These are phyloP conservation scores for Chaetura pelagica DNA, from an alignment of 2,113 vertebrate species.

Conservation along the genomic window DNA sequence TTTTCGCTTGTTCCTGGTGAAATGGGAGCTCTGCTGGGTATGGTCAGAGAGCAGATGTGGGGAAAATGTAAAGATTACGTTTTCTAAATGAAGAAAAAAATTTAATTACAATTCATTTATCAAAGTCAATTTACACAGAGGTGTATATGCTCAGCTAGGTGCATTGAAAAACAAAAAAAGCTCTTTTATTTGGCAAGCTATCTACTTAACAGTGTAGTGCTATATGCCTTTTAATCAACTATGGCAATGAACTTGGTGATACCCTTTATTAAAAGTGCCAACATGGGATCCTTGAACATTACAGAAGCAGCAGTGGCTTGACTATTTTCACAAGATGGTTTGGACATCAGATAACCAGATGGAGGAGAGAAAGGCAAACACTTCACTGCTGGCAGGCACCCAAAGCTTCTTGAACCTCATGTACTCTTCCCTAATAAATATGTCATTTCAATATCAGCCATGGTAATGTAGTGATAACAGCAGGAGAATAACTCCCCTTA, in stretches of 20 bases:
- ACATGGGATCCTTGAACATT: not conserved
- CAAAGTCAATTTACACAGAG: not conserved
- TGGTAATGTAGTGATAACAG: constrained; percentile 51
- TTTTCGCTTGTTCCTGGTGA: not conserved
- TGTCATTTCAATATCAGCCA: constrained; percentile 54
- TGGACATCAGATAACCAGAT: constrained; percentile 51
- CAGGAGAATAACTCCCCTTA: constrained; percentile 58
- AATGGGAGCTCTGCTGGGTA: not conserved
- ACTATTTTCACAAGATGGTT: not conserved
- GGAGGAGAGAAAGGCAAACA: constrained; percentile 10
- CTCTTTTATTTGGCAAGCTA: not conserved
- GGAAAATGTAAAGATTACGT: not conserved
- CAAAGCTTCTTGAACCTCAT: constrained; percentile 67
- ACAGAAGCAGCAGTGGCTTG: not conserved
- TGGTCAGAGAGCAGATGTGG: fast-evolving
- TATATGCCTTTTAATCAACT: not conserved
- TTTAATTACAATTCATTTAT: not conserved
- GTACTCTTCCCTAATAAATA: constrained; percentile 66
- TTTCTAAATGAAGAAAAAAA: not conserved
- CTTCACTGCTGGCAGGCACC: constrained; percentile 13
- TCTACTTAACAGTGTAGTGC: not conserved
- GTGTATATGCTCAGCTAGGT: not conserved
- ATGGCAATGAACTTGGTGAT: not conserved
- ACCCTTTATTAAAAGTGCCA: not conserved
- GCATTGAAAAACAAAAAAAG: not conserved